These are phyloP conservation scores for Drosophila mimica DNA, from an alignment of 2,888 invertebrate species.

Conservation along the genomic window DNA sequence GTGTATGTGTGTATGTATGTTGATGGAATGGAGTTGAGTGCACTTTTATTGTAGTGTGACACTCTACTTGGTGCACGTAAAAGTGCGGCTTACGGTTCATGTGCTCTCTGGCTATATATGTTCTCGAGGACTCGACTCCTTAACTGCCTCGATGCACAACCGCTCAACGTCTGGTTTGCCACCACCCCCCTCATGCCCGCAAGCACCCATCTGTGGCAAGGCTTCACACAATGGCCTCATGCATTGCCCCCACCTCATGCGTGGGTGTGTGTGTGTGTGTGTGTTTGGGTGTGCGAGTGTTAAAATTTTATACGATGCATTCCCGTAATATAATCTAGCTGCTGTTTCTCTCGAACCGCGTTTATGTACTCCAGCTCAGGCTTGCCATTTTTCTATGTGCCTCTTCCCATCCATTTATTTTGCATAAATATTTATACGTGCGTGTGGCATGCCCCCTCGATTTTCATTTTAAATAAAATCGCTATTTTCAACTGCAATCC, in stretches of 20 bases:
- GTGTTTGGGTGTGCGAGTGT: conserved; percentile 52
- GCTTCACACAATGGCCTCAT: conserved; percentile 43
- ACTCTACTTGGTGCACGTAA: conserved; percentile 55
- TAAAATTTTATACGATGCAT: conserved; percentile 71
- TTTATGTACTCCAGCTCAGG: conserved; percentile 40
- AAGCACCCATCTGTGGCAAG: conserved; percentile 32
- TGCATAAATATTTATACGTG: conserved; percentile 70
- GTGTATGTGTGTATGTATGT: too few relatives aligned
- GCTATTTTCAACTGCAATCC: background rate
- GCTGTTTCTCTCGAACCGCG: conserved; percentile 24
- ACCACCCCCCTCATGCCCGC: background rate
- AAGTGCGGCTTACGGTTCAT: conserved; percentile 72
- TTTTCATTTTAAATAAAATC: conserved; percentile 12
- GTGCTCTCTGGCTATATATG: conserved; percentile 53
- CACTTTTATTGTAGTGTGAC: conserved; percentile 45
- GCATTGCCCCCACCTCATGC: conserved; percentile 47
- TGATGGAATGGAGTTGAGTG: conserved; percentile 14
- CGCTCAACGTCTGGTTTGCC: background rate
- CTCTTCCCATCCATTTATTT: conserved; percentile 47
- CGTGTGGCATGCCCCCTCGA: background rate
- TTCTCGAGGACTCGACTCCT: conserved; percentile 6
- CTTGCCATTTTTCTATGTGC: conserved; percentile 45
- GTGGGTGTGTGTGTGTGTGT: conserved; percentile 6
- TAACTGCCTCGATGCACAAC: conserved; percentile 25
- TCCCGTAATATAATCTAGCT: conserved; percentile 56